Evolutionary conservation across 1,140 invertebrate species (phyloP).

Genomic region (Ceratoteleas bidentatus): DNA sequence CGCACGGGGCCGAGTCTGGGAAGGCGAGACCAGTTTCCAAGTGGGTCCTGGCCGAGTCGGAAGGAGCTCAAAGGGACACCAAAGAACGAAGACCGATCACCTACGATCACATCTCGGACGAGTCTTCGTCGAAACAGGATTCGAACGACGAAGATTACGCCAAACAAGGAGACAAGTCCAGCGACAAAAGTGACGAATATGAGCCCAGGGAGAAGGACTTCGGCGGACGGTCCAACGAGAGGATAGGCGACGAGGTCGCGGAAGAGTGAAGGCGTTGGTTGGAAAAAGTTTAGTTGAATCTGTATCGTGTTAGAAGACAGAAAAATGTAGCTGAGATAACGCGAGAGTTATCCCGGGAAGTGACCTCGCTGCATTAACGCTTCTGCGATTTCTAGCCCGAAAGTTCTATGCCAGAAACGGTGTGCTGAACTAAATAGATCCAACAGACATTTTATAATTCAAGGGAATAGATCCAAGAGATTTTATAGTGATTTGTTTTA

Average conservation of each 20-base stretch:
- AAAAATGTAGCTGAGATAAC: too few species aligned
- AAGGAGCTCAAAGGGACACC: slow-evolving; percentile 27
- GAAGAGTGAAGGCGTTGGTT: slow-evolving; percentile 15
- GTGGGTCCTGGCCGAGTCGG: slow-evolving; percentile 22
- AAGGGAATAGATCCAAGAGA: too few species aligned
- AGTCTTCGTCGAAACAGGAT: slow-evolving; percentile 20
- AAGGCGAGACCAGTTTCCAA: slow-evolving; percentile 42
- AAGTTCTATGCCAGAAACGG: too few species aligned
- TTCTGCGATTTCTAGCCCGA: too few species aligned
- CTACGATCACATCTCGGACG: slow-evolving; percentile 30
- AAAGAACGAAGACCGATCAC: slow-evolving; percentile 38
- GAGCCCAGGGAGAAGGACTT: slow-evolving; percentile 26
- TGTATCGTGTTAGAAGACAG: neutral
- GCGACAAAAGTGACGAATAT: slow-evolving; percentile 17
- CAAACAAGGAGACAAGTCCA: slow-evolving; percentile 5
- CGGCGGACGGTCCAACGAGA: slow-evolving; percentile 21
- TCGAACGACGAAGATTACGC: slow-evolving; percentile 22
- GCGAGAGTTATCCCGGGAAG: too few species aligned
- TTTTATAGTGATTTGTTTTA: too few species aligned
- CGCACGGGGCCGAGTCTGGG: slow-evolving; percentile 5
- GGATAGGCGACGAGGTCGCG: slow-evolving; percentile 40
- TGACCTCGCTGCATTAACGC: too few species aligned
- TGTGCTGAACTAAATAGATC: too few species aligned
- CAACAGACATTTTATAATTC: too few species aligned
- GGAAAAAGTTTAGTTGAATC: slow-evolving; percentile 17